phyloP scores from a whole-genome alignment of 2,888 invertebrate species.

The Tribolium freemani region DNA sequence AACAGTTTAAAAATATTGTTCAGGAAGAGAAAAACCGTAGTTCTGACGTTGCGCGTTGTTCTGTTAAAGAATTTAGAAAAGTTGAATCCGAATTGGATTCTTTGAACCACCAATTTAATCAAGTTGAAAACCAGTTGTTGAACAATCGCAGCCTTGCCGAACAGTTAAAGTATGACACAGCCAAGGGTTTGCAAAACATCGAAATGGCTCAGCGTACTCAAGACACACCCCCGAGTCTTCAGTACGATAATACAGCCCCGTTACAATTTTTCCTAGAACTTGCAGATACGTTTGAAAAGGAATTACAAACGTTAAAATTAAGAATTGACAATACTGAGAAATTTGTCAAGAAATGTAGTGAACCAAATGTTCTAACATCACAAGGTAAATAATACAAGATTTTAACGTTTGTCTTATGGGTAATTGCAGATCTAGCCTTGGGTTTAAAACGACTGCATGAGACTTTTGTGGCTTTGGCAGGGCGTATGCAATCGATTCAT shows the following conservation, averaged over 20 bases:
- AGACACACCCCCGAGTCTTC: slow-evolving; percentile 81
- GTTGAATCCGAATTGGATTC: slow-evolving; percentile 76
- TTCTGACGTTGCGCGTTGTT: slow-evolving; percentile 81
- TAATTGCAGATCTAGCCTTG: slow-evolving; percentile 78
- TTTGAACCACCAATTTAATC: slow-evolving; percentile 73
- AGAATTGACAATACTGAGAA: slow-evolving; percentile 82
- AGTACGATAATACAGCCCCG: slow-evolving; percentile 82
- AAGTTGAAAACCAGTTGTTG: slow-evolving; percentile 75
- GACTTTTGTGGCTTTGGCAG: slow-evolving; percentile 89
- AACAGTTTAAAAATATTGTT: slow-evolving; percentile 85
- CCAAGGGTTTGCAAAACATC: slow-evolving; percentile 78
- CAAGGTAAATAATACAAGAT: slow-evolving; percentile 69
- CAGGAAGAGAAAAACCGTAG: slow-evolving; percentile 87
- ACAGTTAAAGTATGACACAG: slow-evolving; percentile 80
- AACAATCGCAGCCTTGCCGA: slow-evolving; percentile 74
- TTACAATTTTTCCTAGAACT: slow-evolving; percentile 79
- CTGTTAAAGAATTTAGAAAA: slow-evolving; percentile 74
- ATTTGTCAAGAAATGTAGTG: slow-evolving; percentile 77
- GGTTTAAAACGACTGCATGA: slow-evolving; percentile 88
- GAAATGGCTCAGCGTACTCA: slow-evolving; percentile 86
- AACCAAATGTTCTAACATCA: slow-evolving; percentile 76
- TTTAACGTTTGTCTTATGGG: slow-evolving; percentile 24
- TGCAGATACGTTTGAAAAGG: slow-evolving; percentile 78
- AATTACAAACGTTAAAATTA: slow-evolving; percentile 77
- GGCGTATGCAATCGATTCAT: slow-evolving; percentile 86